Evolutionary conservation across 2,888 invertebrate species (phyloP), one percentile per base, ranked within the genome.

Genomic region (Eurytoma californica): DNA sequence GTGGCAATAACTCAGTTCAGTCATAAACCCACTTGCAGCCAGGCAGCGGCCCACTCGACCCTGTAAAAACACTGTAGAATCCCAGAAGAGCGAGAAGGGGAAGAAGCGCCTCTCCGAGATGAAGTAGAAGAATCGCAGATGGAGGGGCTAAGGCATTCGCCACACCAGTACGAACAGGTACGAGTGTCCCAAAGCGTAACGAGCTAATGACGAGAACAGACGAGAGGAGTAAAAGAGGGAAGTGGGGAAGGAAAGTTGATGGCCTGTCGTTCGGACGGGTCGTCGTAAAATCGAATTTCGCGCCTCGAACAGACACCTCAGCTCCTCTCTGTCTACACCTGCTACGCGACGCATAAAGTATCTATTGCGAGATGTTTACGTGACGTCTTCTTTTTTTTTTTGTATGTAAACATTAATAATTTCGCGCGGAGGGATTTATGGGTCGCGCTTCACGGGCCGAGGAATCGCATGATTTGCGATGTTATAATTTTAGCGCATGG

Each of bases 141-240:
- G 51, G 51, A 51, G 53, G 53, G 53, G 16, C 13, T 9, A 18
- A n/a, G 28, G 16, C 66, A 57, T 73, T 55, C 65, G 73, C 66
- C 65, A 73, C 65, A 57, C 65, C 39, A 57, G 58, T 58, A 39
- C 39, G 39, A 39, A 9, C 7, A 39, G 39, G 39, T 39, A 39
- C 67, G 18, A 66, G 74, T 60, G 51, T 67, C 67, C 74, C 66
- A 30, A 28, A 20, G 58, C 18, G 58, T 58, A 67, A 74, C 74
- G 51, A 74, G 66, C 57, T 65, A 74, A 66, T 74, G 74, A 60
- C 67, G 74, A 24, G 24, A 55, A 57, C n/a, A 57, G 58, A 69
- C 39, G 69, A 49, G 51, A 51, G 49, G 63, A 47, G n/a, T 12
- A 39, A 30, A 14, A 30, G 61, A 61, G 58, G n/a, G 58, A 58